Evolutionary conservation across 2,113 vertebrate species (phyloP), one percentile per base, ranked within the genome.

Genomic region (Silurus asotus): DNA sequence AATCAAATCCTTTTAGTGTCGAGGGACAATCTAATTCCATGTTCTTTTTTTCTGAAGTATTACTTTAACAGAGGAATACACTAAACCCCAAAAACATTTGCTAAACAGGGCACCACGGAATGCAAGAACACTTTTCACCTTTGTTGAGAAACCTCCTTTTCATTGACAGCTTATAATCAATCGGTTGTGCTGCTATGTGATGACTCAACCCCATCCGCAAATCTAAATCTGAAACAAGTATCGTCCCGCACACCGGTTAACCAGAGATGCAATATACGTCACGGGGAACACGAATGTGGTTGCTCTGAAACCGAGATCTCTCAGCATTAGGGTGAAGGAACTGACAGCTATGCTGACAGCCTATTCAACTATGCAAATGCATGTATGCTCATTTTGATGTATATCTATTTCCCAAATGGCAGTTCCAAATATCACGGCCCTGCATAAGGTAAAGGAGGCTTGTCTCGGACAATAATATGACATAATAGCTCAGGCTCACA

Each of bases 351-450:
- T 58, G 25, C 58, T 76, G 23, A 84, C 58, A 76, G 6, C 62
- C 11, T 85, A 58, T 76, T 84, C 51, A 48, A 80, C 37, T 59
- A 85, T 85, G 84, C 76, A 80, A 85, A 80, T 85, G 62, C 5
- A 1, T 25, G 13, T 28, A 17, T 49, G 64, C 76, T 79, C 20
- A 80, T 67, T 58, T 78, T 67, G 19, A 7, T 28, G 45, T 56
- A 79, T 20, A 28, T 37, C 37, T 67, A 64, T 28, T 79, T 79
- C 84, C 62, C 75, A 77, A 56, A 17, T 85, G 76, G 64, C 64
- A 80, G 84, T 15, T 67, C 37, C 25, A 51, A 79, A 78, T 79
- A 67, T 67, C 53, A 55, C 25, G 49, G 28, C 28, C 19, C 20
- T n/a, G 76, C 62, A 80, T 65, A 80, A 64, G 28, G 51, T 8